phyloP scores from a whole-genome alignment of 2,888 invertebrate species.

The Bellardia bayeri region DNA sequence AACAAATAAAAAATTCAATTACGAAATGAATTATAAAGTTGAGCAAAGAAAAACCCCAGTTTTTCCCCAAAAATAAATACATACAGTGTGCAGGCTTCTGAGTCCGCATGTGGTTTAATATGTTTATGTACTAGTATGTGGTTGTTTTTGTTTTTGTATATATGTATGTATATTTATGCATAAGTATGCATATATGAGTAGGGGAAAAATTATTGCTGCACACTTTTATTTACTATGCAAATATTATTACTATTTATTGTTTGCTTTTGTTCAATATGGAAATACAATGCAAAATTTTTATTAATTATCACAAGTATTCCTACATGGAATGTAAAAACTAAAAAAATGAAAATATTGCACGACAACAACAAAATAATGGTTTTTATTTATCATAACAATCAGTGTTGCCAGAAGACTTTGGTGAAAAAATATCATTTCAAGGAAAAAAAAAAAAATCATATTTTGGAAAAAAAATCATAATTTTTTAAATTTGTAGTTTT shows the following conservation, averaged over 20 bases:
- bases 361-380: constrained; percentile 2
- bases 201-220: constrained; percentile 25
- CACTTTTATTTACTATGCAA: constrained; percentile 60
- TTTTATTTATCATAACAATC: constrained; percentile 18
- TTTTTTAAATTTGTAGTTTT: no score
- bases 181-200: background rate
- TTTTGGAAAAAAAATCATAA: no score
- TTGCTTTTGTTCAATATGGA: constrained; percentile 51
- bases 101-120: background rate
- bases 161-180: background rate
- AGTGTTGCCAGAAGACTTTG: no score
- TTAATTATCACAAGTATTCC: constrained; percentile 47
- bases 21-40: constrained; percentile 10
- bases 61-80: background rate
- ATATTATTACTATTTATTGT: constrained; percentile 58
- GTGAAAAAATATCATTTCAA: no score
- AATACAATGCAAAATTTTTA: constrained; percentile 42
- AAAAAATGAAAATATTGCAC: background rate
- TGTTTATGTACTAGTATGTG: no score
- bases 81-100: background rate
- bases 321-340: background rate
- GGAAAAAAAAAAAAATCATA: no score
- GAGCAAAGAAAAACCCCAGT: background rate
- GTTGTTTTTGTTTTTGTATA: background rate
- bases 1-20: constrained; percentile 24